These are phyloP conservation scores for Neuroscelio doddi DNA, from an alignment of 2,888 invertebrate genomes.

Conservation along the genomic window DNA sequence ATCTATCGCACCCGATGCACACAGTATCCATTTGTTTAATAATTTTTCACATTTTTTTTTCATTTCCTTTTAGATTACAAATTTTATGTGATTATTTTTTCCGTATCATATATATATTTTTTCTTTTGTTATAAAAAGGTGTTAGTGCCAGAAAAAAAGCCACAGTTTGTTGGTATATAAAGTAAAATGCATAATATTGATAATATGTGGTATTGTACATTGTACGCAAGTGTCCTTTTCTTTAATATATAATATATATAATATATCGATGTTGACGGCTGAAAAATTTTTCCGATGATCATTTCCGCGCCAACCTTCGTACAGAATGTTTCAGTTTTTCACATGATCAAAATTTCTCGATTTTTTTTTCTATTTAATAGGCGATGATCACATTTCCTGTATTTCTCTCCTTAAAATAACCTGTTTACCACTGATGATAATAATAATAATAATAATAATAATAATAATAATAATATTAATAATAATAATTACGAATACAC, in stretches of 20 bases:
- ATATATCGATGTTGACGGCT: slow-evolving; percentile 56
- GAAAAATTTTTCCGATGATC: slow-evolving; percentile 52
- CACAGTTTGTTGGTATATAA: slow-evolving; percentile 52
- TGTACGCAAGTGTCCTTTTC: slow-evolving; percentile 58
- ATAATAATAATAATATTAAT: too few species aligned
- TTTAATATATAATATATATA: slow-evolving; percentile 48
- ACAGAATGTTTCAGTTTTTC: slow-evolving; percentile 59
- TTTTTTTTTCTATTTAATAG: too few species aligned
- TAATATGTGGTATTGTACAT: slow-evolving; percentile 64
- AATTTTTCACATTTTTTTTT: slow-evolving; percentile 31
- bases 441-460: too few species aligned
- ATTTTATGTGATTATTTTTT: slow-evolving; percentile 42
- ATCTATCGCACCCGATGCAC: slow-evolving; percentile 50
- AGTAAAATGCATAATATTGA: slow-evolving; percentile 59
- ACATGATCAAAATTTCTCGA: neutral
- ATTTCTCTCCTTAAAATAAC: too few species aligned
- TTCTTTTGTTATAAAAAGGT: slow-evolving; percentile 46
- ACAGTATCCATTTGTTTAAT: slow-evolving; percentile 26
- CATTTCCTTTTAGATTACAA: slow-evolving; percentile 49
- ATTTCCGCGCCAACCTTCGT: slow-evolving; percentile 50
- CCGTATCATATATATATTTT: slow-evolving; percentile 13
- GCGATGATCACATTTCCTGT: too few species aligned
- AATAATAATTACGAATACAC: too few species aligned
- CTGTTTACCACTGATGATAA: too few species aligned
- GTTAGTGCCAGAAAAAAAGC: slow-evolving; percentile 50